Evolutionary conservation across 37 sponge, comb jelly and placozoan species (phyloP), one percentile per base, ranked within the genome.

Genomic region (Petrosia ficiformis): DNA sequence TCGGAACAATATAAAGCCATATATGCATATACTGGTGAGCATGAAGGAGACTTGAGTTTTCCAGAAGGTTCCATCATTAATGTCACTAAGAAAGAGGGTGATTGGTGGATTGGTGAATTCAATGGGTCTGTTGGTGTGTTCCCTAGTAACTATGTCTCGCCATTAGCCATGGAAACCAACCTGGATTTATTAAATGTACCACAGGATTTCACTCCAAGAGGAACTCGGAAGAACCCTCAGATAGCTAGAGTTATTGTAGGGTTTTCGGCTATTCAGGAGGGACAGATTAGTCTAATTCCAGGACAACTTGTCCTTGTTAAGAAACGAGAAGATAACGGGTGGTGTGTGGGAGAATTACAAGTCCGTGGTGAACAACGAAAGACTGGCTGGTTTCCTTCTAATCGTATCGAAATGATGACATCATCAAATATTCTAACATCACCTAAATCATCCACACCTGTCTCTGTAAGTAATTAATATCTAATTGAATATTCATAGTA

Each of bases 291-390:
- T 22, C 90, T 94, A 1, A 16, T 26, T 1, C 75, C 48, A 0
- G 90, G 90, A 41, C 78, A 90, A 24, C 60, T 86, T 21, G 70
- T 94, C 42, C 74, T 72, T 58, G 89, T 94, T 11, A 24, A 10
- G 41, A 67, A 82, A 67, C 90, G 90, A 68, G 67, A 75, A 0
- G 8, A 8, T 26, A 78, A 78, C 74, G 92, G 94, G 4, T 94
- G 94, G 94, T 93, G 94, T 91, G 84, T 83, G 68, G 94, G 94
- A 25, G 80, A 86, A 61, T 84, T 90, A 29, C 94, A 94, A 84
- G 68, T 48, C 40, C 43, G 93, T 34, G 93, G 93, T 24, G 79
- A 85, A 72, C 76, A 80, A 82, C 44, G 75, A 24, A 33, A 65
- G 52, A 31, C 44, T 16, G 93, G 93, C 2, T 88, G 93, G 93